These are phyloP conservation scores for Phainopepla nitens DNA, from an alignment of 2,113 vertebrate genomes.

Conservation along the genomic window DNA sequence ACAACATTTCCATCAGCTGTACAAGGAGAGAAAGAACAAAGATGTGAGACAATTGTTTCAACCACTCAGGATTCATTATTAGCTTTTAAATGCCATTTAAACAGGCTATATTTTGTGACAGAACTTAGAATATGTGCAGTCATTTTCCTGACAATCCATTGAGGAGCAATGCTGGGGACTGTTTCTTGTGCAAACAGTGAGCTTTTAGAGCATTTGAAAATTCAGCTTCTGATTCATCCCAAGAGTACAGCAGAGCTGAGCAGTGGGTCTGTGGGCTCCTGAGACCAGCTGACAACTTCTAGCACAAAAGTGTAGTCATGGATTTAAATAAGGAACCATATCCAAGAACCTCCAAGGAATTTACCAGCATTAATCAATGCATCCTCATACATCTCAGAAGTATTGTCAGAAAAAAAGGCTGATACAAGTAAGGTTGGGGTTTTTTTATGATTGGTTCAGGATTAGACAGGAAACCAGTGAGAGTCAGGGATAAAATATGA, in stretches of 20 bases:
- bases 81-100: background rate
- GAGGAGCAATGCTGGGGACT: background rate
- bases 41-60: background rate
- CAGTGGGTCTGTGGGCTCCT: background rate
- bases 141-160: background rate
- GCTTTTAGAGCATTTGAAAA: background rate
- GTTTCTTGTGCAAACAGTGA: background rate
- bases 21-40: background rate
- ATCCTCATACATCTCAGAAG: background rate
- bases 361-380: background rate
- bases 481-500: background rate
- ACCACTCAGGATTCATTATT: background rate
- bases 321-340: background rate
- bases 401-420: background rate
- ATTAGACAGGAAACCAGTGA: background rate
- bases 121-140: background rate
- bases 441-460: background rate
- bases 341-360: background rate
- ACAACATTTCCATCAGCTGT: background rate
- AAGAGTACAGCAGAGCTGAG: background rate
- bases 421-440: fast-evolving
- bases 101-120: background rate
- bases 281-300: background rate
- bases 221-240: background rate
- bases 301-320: background rate